Conservation (phyloP, 2,113 vertebrate species). For the Brevimyrus niger region DNA sequence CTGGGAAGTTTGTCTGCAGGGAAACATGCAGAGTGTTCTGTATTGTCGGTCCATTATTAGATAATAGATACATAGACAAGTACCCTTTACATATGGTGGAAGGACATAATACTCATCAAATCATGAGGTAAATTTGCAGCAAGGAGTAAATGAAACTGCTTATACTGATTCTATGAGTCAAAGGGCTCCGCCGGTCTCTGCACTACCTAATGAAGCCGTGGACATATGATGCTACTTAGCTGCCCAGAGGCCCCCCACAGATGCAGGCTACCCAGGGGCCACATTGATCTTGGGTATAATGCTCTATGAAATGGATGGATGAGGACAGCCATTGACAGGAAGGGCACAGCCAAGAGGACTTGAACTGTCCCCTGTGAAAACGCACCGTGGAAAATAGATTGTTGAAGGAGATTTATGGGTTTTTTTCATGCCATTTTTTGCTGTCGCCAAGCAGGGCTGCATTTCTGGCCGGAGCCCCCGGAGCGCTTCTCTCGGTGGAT, state of each 20-base stretch:
- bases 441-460: background rate
- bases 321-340: conserved; percentile 78
- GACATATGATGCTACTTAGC: conserved; percentile 37
- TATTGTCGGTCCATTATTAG: background rate
- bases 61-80: background rate
- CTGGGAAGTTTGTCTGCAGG: background rate
- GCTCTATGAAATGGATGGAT: conserved; percentile 89
- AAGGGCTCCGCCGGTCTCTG: background rate
- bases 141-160: background rate
- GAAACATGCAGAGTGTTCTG: background rate
- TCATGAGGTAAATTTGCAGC: background rate
- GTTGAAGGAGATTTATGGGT: conserved; percentile 72
- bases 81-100: background rate
- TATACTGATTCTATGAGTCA: background rate
- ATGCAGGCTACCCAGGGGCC: conserved; percentile 74
- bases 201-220: background rate
- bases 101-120: background rate
- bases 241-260: conserved; percentile 57
- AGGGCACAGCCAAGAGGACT: conserved; percentile 72
- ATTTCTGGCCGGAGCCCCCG: background rate
- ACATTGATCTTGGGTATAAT: conserved; percentile 84
- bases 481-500: background rate
- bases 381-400: conserved; percentile 72
- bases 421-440: conserved; percentile 36
- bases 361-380: conserved; percentile 72